Evolutionary conservation across 1,140 invertebrate genomes (phyloP), one percentile per base, ranked within the genome.

Genomic region (Caenorhabditis elegans): DNA sequence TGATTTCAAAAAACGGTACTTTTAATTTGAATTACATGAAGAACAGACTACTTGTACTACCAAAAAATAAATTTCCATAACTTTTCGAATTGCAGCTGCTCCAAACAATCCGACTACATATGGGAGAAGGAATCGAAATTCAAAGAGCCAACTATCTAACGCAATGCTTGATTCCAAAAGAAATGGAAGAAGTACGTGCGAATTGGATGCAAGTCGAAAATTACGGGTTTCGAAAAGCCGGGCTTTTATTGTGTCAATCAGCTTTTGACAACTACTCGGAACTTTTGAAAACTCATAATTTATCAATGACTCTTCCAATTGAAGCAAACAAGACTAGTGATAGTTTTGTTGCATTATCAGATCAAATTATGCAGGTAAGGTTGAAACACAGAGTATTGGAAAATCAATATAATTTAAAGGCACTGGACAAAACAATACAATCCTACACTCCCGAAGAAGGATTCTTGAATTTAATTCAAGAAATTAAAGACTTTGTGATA

Each of bases 141-240:
- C 87, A 89, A 76, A 87, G 88, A n/a, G 79, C 84, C 13, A 82
- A 78, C 48, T 89, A 89, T 76, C 65, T 89, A 24, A 75, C 79
- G 5, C 87, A 89, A 76, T 87, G 86, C 51, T 79, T 89, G 11
- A 89, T 88, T n/a, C 36, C 82, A 47, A 49, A 48, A 28, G 88
- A 89, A 80, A 89, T 90, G 81, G 75, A 83, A 26, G 49, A 55
- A 51, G 55, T 83, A n/a, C 8, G 80, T 17, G 55, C 75, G 31
- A 87, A 85, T 19, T 89, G 88, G 88, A 78, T 78, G 19, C 53
- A 80, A 47, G 80, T 89, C 15, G 86, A 87, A 22, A 77, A 36
- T 6, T 85, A 51, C 19, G 85, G 84, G 53, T 39, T 83, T 26
- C 28, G 76, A 26, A 78, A 85, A 22, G 85, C 85, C 1, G 85